Base-by-base conservation (phyloP, 2,113 vertebrate species). In the Chaenogobius annularis region DNA sequence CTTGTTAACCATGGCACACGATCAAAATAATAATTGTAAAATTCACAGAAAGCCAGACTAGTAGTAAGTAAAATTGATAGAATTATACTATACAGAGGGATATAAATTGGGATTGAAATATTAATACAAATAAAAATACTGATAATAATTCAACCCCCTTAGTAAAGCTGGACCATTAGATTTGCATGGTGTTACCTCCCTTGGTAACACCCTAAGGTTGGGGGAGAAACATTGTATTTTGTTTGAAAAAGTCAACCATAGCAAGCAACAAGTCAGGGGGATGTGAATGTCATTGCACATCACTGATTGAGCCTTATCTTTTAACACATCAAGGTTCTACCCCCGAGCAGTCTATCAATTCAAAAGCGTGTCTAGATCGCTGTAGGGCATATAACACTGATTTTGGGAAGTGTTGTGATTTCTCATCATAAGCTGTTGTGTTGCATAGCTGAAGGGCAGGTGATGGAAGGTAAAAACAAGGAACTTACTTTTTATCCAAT, bases 211-310 rank as follows among this genome's bases (percentile, higher is more conserved):
- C n/a, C n/a, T n/a, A n/a, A n/a, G 1, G 52, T 55, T 20, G 52
- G 2, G 12, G 10, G 8, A 55, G 52, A 22, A 55, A 11, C 9
- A 6, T 10, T 55, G 19, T 23, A 37, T 35, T 68, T 66, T 66
- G 66, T 40, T 40, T 10, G 31, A 35, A 62, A 62, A 19, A 3
- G 59, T 62, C 17, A 62, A 9, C 22, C 10, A 10, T 3, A 61
- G 15, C 58, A 9, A 61, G 14, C 58, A 17, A 22, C 23, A 37
- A 11, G 26, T 61, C 26, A 61, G 31, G 15, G 8, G 59, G 7
- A 37, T 9, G 59, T 62, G 59, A 62, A 37, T 37, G 59, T 62
- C 26, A 62, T 37, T 62, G 59, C 59, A 40, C 59, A 62, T 10
- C 3, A 7, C 8, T 62, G 59, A 62, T 14, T 62, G 59, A 62